phyloP scores from a whole-genome alignment of 2,797 vertebrate genomes.

The Sebastiscus albofasciatus region DNA sequence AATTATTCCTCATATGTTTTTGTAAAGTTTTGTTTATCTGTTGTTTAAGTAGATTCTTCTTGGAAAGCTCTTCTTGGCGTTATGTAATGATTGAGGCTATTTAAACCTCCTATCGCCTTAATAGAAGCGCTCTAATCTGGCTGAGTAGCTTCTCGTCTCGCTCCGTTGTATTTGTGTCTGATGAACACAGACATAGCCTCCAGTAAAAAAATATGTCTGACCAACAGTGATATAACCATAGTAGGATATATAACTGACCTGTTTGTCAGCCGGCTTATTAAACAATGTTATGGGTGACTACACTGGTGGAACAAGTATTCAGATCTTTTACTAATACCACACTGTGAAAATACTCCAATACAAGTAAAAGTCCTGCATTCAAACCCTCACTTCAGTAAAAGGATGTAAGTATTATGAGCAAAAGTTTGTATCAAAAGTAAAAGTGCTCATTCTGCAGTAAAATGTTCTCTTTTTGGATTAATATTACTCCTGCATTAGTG shows the following conservation, averaged over 20 bases:
- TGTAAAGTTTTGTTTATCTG: conserved; percentile 2
- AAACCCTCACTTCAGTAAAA: no score
- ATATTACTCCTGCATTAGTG: no score
- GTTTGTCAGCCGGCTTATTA: background rate
- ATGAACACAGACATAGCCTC: conserved; percentile 18
- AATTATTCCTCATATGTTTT: background rate
- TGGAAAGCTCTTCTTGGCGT: conserved; percentile 45
- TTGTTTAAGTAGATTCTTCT: conserved; percentile 28
- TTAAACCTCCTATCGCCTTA: conserved; percentile 44
- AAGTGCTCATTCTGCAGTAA: no score
- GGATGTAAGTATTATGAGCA: no score
- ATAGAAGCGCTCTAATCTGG: conserved; percentile 44
- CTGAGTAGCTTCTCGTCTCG: conserved; percentile 22
- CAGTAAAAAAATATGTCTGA: background rate
- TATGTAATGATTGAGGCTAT: conserved; percentile 46
- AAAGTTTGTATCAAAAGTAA: no score
- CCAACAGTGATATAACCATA: conserved; percentile 6
- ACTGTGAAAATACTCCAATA: no score
- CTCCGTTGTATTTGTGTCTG: conserved; percentile 36
- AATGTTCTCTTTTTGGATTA: no score
- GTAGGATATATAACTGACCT: background rate
- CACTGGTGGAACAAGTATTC: background rate
- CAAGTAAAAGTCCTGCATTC: background rate
- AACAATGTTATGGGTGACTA: background rate
- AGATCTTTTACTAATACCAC: no score